Conservation (phyloP, 2,888 invertebrate species). For the Drosophila mimetica region DNA sequence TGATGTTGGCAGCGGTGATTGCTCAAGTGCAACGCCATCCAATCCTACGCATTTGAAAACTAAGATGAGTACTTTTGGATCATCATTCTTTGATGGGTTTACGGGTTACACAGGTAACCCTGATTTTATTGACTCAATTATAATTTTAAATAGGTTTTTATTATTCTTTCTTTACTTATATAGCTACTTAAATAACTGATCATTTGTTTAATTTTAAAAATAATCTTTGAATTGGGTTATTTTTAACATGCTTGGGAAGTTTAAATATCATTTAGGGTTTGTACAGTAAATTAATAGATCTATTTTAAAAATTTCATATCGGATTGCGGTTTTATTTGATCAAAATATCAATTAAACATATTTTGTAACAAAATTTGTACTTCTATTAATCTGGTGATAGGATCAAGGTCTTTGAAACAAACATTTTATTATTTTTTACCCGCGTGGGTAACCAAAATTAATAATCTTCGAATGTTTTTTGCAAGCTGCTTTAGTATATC, state of each 20-base stretch:
- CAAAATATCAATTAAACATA: neutral
- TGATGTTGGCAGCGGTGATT: constrained; percentile 32
- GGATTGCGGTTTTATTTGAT: neutral
- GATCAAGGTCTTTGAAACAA: neutral
- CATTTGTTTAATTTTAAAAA: too few relatives aligned
- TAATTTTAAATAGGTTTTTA: neutral
- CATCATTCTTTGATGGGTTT: neutral
- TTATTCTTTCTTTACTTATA: neutral
- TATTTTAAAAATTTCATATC: too few relatives aligned
- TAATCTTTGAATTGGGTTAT: too few relatives aligned
- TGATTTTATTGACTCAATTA: neutral
- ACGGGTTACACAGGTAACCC: neutral
- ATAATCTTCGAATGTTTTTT: neutral
- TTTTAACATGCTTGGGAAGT: too few relatives aligned
- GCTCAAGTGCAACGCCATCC: constrained; percentile 46
- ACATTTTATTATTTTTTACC: neutral
- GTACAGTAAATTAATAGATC: too few relatives aligned
- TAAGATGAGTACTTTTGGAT: constrained; percentile 8
- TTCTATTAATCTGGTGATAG: neutral
- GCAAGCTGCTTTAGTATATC: constrained; percentile 7
- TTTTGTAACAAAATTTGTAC: neutral
- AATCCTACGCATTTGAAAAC: constrained; percentile 11
- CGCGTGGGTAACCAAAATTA: neutral
- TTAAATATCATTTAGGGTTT: too few relatives aligned
- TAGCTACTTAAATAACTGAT: neutral